Evolutionary conservation across 1,140 invertebrate genomes (phyloP), one percentile per base, ranked within the genome.

Genomic region (Meloidogyne floridensis): DNA sequence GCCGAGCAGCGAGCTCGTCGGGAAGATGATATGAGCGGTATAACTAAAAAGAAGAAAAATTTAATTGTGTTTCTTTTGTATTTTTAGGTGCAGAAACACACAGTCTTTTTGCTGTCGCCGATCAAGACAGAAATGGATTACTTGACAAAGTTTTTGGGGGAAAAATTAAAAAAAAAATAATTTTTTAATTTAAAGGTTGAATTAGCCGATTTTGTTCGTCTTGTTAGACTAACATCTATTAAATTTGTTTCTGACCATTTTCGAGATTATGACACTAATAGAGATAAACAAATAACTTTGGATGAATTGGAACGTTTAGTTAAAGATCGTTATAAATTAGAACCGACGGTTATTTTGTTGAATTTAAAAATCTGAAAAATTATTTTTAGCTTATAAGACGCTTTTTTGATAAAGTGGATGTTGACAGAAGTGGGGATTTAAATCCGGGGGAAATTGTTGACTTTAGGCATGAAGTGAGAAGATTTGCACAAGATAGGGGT

Each of bases 191-290:
- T 10, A 51, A 15, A 79, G 77, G 89, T 89, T 13, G 88, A 89
- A 75, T 77, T 89, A 18, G 88, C 88, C 8, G 88, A 89, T 77
- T 89, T 89, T 80, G 80, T 90, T 47, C 82, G 88, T 51, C 79
- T 89, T 9, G 89, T 89, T 8, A 80, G 88, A 15, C 70, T 89
- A 13, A 88, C 83, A 59, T 84, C 88, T 20, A 89, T 89, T 56
- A 90, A 90, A 81, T 90, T 86, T 76, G 87, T 90, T 18, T 86
- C 81, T 56, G 88, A 89, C 76, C 89, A 89, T 71, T 85, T 89
- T 59, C 81, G 83, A 74, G 53, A 73, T 32, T 89, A 90, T 81
- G 88, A 89, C 76, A 79, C 78, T 43, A 87, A 89, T 70, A 80
- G 86, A 53, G 86, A 89, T 74, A 87, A 85, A 71, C 80, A 73